Evolutionary conservation across 1,140 invertebrate genomes (phyloP).

Genomic region (Mactra quadrangularis): DNA sequence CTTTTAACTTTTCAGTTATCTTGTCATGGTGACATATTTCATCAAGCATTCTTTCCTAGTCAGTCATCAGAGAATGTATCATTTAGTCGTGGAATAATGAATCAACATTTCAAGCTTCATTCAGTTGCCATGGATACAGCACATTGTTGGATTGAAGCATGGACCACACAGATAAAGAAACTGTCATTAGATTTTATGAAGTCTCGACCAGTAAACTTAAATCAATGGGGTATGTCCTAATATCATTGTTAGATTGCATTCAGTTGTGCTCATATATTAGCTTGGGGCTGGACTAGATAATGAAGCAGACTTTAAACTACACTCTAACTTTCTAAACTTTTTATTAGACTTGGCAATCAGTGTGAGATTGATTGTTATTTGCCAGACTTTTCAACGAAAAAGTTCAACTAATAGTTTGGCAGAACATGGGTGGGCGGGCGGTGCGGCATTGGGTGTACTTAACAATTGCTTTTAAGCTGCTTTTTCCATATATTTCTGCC

Average conservation of each 20-base stretch:
- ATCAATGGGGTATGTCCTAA: background rate
- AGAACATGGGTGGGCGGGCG: too few relatives aligned
- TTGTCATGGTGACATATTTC: constrained; percentile 64
- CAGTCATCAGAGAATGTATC: constrained; percentile 43
- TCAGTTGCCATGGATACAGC: constrained; percentile 13
- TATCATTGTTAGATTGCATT: background rate
- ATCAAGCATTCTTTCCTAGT: constrained; percentile 53
- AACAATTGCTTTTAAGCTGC: too few relatives aligned
- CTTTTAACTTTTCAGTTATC: constrained; percentile 47
- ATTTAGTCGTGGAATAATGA: constrained; percentile 58
- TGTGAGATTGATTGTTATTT: too few relatives aligned
- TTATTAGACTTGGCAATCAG: too few relatives aligned
- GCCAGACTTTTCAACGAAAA: too few relatives aligned
- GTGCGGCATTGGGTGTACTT: too few relatives aligned
- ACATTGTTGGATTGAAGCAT: constrained; percentile 30
- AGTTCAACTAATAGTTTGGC: too few relatives aligned
- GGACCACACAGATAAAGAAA: background rate
- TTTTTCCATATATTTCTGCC: too few relatives aligned
- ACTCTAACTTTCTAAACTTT: too few relatives aligned
- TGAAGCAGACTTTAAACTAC: too few relatives aligned
- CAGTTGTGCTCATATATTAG: background rate
- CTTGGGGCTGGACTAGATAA: background rate
- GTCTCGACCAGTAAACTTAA: background rate
- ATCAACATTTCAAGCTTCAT: constrained; percentile 38
- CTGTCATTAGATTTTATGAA: background rate